Conservation (phyloP, 2,113 vertebrate species). For the Paraplagusia blochii region DNA sequence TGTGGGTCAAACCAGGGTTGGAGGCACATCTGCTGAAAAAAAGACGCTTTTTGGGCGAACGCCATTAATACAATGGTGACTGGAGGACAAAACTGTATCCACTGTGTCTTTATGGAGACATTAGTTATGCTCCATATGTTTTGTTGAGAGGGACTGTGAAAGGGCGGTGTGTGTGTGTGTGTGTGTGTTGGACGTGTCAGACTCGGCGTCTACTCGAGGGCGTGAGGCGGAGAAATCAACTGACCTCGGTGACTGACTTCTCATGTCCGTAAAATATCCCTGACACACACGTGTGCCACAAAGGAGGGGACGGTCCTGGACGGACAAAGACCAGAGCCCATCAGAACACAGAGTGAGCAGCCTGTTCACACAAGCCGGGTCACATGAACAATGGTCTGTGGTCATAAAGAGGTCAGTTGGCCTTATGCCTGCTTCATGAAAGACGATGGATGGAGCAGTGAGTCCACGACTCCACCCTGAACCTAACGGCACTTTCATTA, state of each 20-base stretch:
- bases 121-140: conserved; percentile 75
- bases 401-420: conserved; percentile 50
- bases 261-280: conserved; percentile 44
- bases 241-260: conserved; percentile 58
- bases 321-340: conserved; percentile 32
- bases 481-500: neutral
- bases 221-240: conserved; percentile 51
- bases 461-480: neutral
- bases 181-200: conserved; percentile 47
- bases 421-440: conserved; percentile 42
- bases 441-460: neutral
- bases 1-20: conserved; percentile 56
- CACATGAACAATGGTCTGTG: conserved; percentile 34
- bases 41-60: conserved; percentile 47
- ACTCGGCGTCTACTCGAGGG: conserved; percentile 45
- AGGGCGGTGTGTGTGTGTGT: conserved; percentile 27
- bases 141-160: conserved; percentile 50
- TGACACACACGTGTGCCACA: conserved; percentile 35
- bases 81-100: conserved; percentile 55
- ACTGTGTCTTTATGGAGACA: conserved; percentile 66
- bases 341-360: conserved; percentile 35
- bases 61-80: conserved; percentile 63
- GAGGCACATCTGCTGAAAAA: conserved; percentile 61
- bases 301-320: conserved; percentile 31
- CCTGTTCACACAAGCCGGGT: conserved; percentile 49